These are phyloP conservation scores for Bombus confusus DNA, from an alignment of 1,140 invertebrate species.

Conservation along the genomic window DNA sequence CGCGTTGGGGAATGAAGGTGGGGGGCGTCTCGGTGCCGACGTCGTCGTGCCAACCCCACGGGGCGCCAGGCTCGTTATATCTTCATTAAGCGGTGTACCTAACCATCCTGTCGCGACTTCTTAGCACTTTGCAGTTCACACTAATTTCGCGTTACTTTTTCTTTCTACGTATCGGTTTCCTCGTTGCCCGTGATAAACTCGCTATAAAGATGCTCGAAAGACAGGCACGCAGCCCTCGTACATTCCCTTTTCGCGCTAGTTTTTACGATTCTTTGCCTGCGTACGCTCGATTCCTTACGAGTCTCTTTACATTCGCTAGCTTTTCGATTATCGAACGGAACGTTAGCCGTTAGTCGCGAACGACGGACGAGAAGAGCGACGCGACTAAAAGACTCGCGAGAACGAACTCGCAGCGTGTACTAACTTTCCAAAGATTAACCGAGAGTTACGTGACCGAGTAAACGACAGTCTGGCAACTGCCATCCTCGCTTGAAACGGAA, in stretches of 20 bases:
- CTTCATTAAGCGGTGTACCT: constrained; percentile 76
- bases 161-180: constrained; percentile 61
- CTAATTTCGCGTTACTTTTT: constrained; percentile 66
- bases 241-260: background rate
- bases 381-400: no score
- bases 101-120: constrained; percentile 69
- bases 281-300: background rate
- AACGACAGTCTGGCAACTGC: no score
- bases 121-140: constrained; percentile 63
- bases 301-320: background rate
- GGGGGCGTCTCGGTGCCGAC: constrained; percentile 67
- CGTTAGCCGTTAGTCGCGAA: no score
- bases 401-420: no score
- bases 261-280: background rate
- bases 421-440: no score
- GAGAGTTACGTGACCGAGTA: no score
- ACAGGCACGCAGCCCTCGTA: background rate
- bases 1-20: constrained; percentile 68
- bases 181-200: constrained; percentile 19
- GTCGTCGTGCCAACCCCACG: constrained; percentile 67
- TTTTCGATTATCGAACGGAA: no score
- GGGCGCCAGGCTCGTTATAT: constrained; percentile 75
- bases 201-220: constrained; percentile 44
- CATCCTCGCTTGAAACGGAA: no score
- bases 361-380: no score